Percentiles rank a stretch among this genome's conserved stretches.
These are phyloP conservation scores for Neomicropteryx cornuta DNA, from an alignment of 1,140 invertebrate species.

Conservation along the genomic window DNA sequence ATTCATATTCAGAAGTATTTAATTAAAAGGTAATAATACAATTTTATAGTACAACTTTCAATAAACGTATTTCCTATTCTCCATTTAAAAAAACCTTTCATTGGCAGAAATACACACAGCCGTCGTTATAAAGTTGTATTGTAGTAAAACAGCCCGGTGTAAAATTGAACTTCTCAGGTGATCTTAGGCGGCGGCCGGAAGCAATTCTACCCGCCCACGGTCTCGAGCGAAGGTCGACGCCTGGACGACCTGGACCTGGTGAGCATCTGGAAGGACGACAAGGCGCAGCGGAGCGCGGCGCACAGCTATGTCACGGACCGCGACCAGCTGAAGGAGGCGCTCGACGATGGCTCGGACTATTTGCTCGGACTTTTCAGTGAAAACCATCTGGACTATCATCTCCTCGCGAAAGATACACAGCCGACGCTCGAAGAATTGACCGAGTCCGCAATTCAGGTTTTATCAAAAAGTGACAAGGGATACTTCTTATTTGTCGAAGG, in stretches of 20 bases:
- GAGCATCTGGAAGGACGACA: too few relatives aligned
- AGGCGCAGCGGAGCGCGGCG: too few relatives aligned
- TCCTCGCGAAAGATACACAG: constrained; percentile 23
- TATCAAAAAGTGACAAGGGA: constrained; percentile 43
- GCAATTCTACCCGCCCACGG: constrained; percentile 45
- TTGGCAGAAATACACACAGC: neutral
- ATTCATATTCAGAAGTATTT: neutral
- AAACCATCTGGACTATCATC: constrained; percentile 23
- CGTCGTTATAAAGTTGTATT: too few relatives aligned
- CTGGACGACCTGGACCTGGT: too few relatives aligned
- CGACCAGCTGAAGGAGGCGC: constrained; percentile 28
- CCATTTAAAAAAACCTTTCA: neutral
- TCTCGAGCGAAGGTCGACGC: too few relatives aligned
- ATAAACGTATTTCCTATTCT: neutral
- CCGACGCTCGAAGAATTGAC: constrained; percentile 43
- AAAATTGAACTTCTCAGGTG: constrained; percentile 35
- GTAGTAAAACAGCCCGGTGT: constrained; percentile 3
- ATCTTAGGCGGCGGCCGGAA: constrained; percentile 55
- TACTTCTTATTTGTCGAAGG: constrained; percentile 30
- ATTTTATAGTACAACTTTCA: neutral
- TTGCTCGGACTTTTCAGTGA: constrained; percentile 36
- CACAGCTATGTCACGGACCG: constrained; percentile 48
- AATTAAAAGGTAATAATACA: neutral
- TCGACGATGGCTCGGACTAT: constrained; percentile 28
- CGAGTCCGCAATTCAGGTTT: constrained; percentile 44